Evolutionary conservation across 2,888 invertebrate species (phyloP).

Genomic region (Hypolimnas misippus): DNA sequence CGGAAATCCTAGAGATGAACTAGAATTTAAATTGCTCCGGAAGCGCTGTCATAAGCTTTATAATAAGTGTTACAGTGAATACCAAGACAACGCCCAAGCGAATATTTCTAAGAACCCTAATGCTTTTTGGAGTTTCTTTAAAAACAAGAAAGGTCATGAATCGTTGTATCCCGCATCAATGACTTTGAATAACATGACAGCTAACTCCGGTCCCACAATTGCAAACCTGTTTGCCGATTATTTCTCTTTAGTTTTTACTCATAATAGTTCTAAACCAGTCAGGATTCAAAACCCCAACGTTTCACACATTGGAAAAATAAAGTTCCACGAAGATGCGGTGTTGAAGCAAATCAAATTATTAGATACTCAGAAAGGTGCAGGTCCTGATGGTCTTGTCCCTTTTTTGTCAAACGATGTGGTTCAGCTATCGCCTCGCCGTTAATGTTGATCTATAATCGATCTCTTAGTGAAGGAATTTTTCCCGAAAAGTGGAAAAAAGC

Average conservation of each 20-base stretch:
- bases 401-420: constrained; percentile 4
- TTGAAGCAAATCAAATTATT: background rate
- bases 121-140: background rate
- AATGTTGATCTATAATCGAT: background rate
- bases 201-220: background rate
- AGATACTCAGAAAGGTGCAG: background rate
- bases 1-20: background rate
- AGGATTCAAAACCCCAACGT: background rate
- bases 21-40: too few species aligned
- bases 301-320: too few species aligned
- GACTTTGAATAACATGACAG: background rate
- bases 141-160: background rate
- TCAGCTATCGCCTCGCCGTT: constrained; percentile 2
- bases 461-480: background rate
- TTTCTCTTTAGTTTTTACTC: background rate
- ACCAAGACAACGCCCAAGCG: background rate
- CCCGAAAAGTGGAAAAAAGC: background rate
- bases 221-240: constrained; percentile 4
- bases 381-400: background rate
- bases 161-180: background rate
- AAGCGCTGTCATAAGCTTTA: too few species aligned
- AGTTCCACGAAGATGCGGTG: background rate
- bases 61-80: constrained; percentile 1
- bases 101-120: background rate
- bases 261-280: background rate